These are phyloP conservation scores for Stomatorhinus ivindoensis DNA, from an alignment of 2,113 vertebrate species.

Conservation along the genomic window DNA sequence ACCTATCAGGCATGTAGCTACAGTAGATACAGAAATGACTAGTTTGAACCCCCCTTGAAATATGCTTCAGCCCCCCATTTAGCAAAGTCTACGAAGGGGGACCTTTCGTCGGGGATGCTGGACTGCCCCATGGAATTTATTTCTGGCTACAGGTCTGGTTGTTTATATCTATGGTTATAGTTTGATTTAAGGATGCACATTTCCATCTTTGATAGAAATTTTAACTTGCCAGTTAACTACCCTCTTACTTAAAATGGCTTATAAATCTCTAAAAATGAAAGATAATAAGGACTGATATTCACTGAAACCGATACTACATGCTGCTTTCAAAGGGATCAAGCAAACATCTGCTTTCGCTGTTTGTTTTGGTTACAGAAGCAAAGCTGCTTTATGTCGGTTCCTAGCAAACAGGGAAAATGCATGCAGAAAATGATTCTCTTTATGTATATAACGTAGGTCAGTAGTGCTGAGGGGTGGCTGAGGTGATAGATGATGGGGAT, in stretches of 20 bases:
- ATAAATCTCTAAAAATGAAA: background rate
- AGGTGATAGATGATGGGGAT: background rate
- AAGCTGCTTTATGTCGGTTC: background rate
- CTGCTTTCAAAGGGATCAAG: background rate
- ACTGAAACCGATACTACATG: background rate
- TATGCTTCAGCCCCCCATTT: background rate
- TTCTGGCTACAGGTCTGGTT: background rate
- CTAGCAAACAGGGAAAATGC: background rate
- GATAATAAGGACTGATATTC: background rate
- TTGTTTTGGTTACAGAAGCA: background rate
- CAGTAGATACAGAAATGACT: no score
- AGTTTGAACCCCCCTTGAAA: background rate
- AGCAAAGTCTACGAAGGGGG: background rate
- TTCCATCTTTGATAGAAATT: background rate
- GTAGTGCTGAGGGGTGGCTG: background rate
- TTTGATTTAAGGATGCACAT: background rate
- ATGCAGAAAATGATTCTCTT: background rate
- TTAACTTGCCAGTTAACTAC: background rate
- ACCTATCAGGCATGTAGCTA: no score
- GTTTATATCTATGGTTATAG: background rate
- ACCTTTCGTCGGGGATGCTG: background rate
- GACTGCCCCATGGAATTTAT: background rate
- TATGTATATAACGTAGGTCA: background rate
- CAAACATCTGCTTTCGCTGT: background rate
- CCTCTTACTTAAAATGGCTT: background rate